Base-by-base conservation (phyloP, 2,113 vertebrate genomes). In the Eupsittula cactorum region DNA sequence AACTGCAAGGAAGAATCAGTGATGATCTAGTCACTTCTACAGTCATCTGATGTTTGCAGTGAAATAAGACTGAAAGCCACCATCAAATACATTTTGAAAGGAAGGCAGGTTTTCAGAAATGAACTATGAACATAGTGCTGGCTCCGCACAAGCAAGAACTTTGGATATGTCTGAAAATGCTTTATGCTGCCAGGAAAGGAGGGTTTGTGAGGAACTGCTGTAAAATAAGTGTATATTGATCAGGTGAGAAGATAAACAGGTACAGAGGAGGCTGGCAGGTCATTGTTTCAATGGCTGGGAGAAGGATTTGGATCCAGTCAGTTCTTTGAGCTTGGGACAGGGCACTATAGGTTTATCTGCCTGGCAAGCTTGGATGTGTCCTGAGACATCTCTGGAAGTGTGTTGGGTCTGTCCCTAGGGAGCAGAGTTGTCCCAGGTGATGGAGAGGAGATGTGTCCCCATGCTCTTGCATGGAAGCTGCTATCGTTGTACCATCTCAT, bases 361-460 rank as follows among this genome's bases (percentile, higher is more conserved):
- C 60, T 78, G 24, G 19, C 7, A 53, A 64, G 13, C 33, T 16
- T 81, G 25, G 39, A 35, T 87, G 9, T 49, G 23, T 59, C 33
- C 47, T 24, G 64, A 27, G 52, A 39, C 25, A 57, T 62, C 16
- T 55, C 33, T 82, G n/a, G 24, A 28, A 73, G 20, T 6, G 11
- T 0, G 0, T 78, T 1, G 0, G 20, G 8, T 57, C 42, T 94
- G 50, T 65, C 11, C 27, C 16, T 21, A 50, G 41, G 63, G 67
- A 86, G 20, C 13, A 29, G 24, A 80, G 41, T 24, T 11, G 9
- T 53, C 41, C 28, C n/a, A 53, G 33, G 19, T 82, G 65, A 55
- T 39, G 65, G 19, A 77, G 24, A 79, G 55, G 25, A 76, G 63
- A 46, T 1, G 1, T 23, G 57, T 87, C 20, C 19, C 31, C 46